Base-by-base conservation (phyloP, 92 coral and sea anemone species). In the Montipora capitata region DNA sequence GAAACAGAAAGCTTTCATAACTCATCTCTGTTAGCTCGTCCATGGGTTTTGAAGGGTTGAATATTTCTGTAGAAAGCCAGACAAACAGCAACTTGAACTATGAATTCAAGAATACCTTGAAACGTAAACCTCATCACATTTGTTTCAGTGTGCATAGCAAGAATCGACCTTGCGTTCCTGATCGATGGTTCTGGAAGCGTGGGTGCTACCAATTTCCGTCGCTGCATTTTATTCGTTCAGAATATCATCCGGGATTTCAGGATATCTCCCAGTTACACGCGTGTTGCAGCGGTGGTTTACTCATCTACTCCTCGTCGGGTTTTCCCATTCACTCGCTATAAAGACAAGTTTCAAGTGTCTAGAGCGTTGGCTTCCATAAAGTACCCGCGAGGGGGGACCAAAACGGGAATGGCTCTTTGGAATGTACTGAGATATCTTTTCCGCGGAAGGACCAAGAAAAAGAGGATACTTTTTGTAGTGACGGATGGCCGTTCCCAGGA, bases 121-220 rank as follows among this genome's bases (percentile, higher is more conserved):
- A 54, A 10, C 9, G 51, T 7, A 54, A 54, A 8, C 15, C 52
- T 48, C 0, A 3, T 5, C 10, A 11, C 3, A 54, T 54, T 15
- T 42, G 10, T 16, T 74, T 38, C 75, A 93, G 94, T 74, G n/a
- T 96, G 99, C 77, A 85, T 72, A 51, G 95, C 92, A 8, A 80
- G 42, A 51, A 71, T 95, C 18, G 96, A 93, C 58, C 74, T 95
- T 67, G 94, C 83, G 59, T 91, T 95, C 95, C 77, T 95, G 79
- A 68, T 95, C 78, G 98, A 95, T 76, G 96, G 96, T 8, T 95
- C 98, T 39, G 94, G 96, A 68, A 95, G 96, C 57, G 88, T 95
- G 17, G 95, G 98, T 62, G 67, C 40, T 7, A 85, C 87, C 40
- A 95, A 93, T 92, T 93, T 95, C 89, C 83, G 93, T 72, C 95